These are phyloP conservation scores for Aplidium turbinatum DNA, from an alignment of 23 tunicate species.

Conservation along the genomic window DNA sequence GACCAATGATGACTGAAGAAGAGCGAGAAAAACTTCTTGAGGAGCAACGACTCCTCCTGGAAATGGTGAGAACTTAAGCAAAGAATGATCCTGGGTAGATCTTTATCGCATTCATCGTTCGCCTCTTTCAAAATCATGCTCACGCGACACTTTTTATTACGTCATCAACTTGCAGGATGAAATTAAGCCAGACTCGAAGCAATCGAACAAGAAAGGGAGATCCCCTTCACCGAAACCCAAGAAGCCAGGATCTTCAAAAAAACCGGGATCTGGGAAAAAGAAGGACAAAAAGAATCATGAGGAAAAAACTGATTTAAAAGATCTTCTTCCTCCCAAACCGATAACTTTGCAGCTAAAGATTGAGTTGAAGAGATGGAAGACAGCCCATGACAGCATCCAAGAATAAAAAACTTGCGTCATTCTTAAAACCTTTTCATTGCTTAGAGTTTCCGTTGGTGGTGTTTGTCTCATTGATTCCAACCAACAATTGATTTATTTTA, in stretches of 20 bases:
- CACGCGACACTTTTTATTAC: no score
- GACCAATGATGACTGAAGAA: constrained; percentile 63
- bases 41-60: not conserved
- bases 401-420: no score
- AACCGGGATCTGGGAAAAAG: constrained; percentile 20
- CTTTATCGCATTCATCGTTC: no score
- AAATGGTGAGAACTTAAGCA: no score
- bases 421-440: no score
- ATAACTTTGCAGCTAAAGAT: constrained; percentile 53
- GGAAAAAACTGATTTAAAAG: constrained; percentile 11
- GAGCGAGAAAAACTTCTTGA: constrained; percentile 16
- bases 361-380: constrained; percentile 62
- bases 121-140: no score
- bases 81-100: no score
- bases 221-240: constrained; percentile 14
- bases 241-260: not conserved
- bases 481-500: no score
- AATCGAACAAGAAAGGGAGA: not conserved
- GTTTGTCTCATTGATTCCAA: no score
- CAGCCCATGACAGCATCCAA: no score
- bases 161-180: no score
- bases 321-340: constrained; percentile 51
- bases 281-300: constrained; percentile 28
- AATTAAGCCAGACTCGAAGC: constrained; percentile 5
- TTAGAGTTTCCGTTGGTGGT: no score